phyloP scores from a whole-genome alignment of 1,140 invertebrate species.

The Micrasema longulum region DNA sequence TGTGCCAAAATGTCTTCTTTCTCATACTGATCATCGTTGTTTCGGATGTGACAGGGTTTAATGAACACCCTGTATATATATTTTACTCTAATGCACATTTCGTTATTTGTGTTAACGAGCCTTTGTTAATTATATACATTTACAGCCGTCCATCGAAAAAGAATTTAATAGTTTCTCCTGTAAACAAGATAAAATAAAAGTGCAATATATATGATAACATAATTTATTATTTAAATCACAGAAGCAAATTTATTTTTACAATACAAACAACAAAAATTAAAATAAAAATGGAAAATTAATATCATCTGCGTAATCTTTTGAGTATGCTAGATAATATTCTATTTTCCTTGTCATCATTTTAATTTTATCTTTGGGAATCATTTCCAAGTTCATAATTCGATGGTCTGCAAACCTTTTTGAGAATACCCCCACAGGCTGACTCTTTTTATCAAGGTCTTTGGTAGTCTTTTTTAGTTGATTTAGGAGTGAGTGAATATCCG shows the following conservation, averaged over 20 bases:
- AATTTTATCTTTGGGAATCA: conserved; percentile 69
- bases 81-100: too few relatives aligned
- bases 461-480: conserved; percentile 58
- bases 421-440: conserved; percentile 60
- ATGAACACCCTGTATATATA: too few relatives aligned
- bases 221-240: neutral
- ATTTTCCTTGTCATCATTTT: conserved; percentile 74
- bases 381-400: conserved; percentile 61
- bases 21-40: too few relatives aligned
- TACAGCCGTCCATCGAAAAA: too few relatives aligned
- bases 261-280: too few relatives aligned
- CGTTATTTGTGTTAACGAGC: too few relatives aligned
- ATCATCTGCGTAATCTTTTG: conserved; percentile 57
- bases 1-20: too few relatives aligned
- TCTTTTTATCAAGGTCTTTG: conserved; percentile 45
- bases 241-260: neutral
- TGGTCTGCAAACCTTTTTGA: conserved; percentile 69
- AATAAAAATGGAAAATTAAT: conserved; percentile 7
- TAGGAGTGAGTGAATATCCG: conserved; percentile 72
- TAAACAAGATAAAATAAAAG: too few relatives aligned
- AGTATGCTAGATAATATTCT: conserved; percentile 77
- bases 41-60: too few relatives aligned
- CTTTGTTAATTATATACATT: too few relatives aligned
- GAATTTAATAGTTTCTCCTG: too few relatives aligned
- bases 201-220: too few relatives aligned